Evolutionary conservation across 1,140 invertebrate species (phyloP), one percentile per base, ranked within the genome.

Genomic region (Diuraphis noxia): DNA sequence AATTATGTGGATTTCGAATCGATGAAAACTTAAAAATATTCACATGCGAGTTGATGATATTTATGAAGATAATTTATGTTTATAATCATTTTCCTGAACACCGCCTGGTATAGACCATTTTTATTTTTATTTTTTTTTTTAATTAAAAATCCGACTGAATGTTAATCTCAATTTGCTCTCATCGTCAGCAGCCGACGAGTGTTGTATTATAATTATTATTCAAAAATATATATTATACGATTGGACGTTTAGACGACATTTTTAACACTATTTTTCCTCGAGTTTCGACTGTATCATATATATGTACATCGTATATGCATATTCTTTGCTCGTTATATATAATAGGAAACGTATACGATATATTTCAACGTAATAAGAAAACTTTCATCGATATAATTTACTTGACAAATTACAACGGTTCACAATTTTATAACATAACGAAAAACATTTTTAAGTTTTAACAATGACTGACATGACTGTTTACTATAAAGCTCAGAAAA

Each of bases 371-470:
- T 72, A 72, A 72, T 72, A 72, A 72, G 56, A 72, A 72, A 72
- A 72, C 56, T 72, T 72, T 72, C 56, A n/a, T 72, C 56, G 56
- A 72, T 72, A 72, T 72, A 72, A 34, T 72, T 72, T 72, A 72
- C 56, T 72, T 72, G 56, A 72, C 56, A 72, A 72, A 72, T 72
- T 72, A 72, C 56, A n/a, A 72, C 30, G 30, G 56, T 72, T n/a
- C 30, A 72, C 56, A n/a, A n/a, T 72, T 72, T 72, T 72, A 72
- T n/a, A n/a, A 72, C n/a, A 72, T 72, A 72, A 72, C 56, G n/a
- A 72, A 72, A 72, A 72, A 72, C n/a, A 72, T 72, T 72, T 72
- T n/a, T 72, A 72, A 72, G 56, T 72, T 72, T 72, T n/a, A 72
- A 72, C 56, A 72, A 72, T 72, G 56, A 63, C 30, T 63, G 56